phyloP scores from a whole-genome alignment of 2,888 invertebrate species.

The Automeris io region DNA sequence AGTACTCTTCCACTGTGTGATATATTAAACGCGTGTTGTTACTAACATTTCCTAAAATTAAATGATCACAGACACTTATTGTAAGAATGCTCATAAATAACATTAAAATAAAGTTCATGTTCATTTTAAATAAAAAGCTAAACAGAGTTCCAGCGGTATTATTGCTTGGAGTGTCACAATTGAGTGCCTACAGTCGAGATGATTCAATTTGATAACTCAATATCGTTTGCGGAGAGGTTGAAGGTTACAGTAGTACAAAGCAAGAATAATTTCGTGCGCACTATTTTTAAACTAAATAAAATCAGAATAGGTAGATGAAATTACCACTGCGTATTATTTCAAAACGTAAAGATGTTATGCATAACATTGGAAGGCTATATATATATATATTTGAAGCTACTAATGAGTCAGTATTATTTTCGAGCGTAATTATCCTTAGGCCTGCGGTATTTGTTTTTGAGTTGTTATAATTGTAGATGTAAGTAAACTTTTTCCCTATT shows the following conservation, averaged over 20 bases:
- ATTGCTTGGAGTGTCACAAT: slow-evolving; percentile 3
- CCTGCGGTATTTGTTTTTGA: too few relatives aligned
- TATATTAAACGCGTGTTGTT: slow-evolving; percentile 26
- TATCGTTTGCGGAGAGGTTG: background rate
- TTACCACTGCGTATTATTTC: background rate
- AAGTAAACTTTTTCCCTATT: too few relatives aligned
- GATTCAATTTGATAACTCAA: slow-evolving; percentile 1
- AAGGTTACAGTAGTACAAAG: background rate
- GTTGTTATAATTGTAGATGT: too few relatives aligned
- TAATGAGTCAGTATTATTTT: too few relatives aligned
- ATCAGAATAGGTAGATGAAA: background rate
- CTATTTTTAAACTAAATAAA: background rate
- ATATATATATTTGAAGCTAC: too few relatives aligned
- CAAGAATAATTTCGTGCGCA: background rate
- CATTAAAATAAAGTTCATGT: slow-evolving; percentile 19
- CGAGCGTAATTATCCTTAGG: too few relatives aligned
- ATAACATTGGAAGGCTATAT: too few relatives aligned
- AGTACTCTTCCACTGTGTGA: slow-evolving; percentile 27
- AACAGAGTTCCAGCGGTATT: slow-evolving; percentile 1
- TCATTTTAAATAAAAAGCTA: slow-evolving; percentile 17
- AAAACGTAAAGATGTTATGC: too few relatives aligned
- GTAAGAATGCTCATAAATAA: slow-evolving; percentile 15
- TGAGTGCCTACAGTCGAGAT: background rate
- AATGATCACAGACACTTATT: slow-evolving; percentile 27
- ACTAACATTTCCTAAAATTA: slow-evolving; percentile 34